These are phyloP conservation scores for Cryptophagus acutangulus DNA, from an alignment of 2,888 invertebrate species.

Conservation along the genomic window DNA sequence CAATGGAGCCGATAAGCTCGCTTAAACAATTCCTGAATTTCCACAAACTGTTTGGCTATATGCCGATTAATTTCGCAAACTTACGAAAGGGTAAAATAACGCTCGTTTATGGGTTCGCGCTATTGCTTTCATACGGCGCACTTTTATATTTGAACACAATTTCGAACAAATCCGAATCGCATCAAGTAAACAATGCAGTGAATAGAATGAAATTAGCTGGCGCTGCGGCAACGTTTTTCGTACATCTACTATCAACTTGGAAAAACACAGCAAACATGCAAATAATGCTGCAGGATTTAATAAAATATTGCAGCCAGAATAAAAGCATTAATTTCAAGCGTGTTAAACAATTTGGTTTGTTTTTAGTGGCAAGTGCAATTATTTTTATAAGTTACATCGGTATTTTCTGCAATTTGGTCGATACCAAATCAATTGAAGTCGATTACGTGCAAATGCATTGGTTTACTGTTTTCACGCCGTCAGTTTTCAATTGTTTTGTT, in stretches of 20 bases:
- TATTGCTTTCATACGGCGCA: background rate
- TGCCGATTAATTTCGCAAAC: background rate
- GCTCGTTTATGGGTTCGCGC: no score
- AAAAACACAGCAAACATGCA: background rate
- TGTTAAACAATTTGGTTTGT: background rate
- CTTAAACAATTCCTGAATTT: background rate
- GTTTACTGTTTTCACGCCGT: background rate
- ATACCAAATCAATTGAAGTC: no score
- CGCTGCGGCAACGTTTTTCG: background rate
- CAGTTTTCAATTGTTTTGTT: background rate
- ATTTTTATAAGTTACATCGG: background rate
- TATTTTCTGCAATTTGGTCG: no score
- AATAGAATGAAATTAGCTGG: background rate
- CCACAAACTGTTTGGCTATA: conserved; percentile 2
- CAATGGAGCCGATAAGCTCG: background rate
- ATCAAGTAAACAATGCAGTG: background rate
- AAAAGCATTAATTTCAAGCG: background rate
- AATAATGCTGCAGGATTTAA: background rate
- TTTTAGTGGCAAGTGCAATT: background rate
- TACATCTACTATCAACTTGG: background rate
- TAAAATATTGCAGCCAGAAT: background rate
- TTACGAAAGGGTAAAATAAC: background rate
- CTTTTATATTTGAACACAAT: background rate
- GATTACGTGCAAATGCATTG: background rate
- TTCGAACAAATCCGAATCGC: background rate